Conservation (phyloP, 2,888 invertebrate genomes). For the Scaptomyza cyrtandrae region DNA sequence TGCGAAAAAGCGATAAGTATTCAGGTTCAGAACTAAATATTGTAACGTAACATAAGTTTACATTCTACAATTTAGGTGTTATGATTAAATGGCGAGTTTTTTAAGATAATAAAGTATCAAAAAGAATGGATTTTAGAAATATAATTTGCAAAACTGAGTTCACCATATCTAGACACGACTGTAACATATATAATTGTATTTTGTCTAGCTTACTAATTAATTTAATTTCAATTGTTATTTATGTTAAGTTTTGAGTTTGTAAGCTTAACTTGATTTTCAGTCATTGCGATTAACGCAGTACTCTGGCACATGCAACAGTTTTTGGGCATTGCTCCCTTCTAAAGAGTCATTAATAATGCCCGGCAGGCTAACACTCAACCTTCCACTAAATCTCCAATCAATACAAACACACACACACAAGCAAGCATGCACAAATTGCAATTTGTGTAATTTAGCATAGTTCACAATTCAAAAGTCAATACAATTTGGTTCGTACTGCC, state of each 20-base stretch:
- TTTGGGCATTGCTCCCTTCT: slow-evolving; percentile 38
- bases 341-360: slow-evolving; percentile 73
- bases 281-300: slow-evolving; percentile 5
- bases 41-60: too few relatives aligned
- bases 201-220: neutral
- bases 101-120: too few relatives aligned
- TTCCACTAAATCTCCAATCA: slow-evolving; percentile 5
- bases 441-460: slow-evolving; percentile 31
- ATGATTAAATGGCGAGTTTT: too few relatives aligned
- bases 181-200: neutral
- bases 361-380: slow-evolving; percentile 17
- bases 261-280: slow-evolving; percentile 22
- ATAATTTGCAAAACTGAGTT: too few relatives aligned
- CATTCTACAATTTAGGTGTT: too few relatives aligned
- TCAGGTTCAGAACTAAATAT: too few relatives aligned
- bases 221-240: slow-evolving; percentile 40
- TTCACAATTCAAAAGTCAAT: slow-evolving; percentile 66
- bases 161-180: too few relatives aligned
- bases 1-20: too few relatives aligned
- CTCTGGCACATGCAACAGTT: slow-evolving; percentile 23
- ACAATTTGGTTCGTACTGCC: slow-evolving; percentile 51
- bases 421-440: slow-evolving; percentile 16
- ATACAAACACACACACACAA: neutral
- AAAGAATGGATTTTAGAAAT: too few relatives aligned
- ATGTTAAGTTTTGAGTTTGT: slow-evolving; percentile 5